Base-by-base conservation (phyloP, 2,113 vertebrate genomes). In the Thunnus thynnus region DNA sequence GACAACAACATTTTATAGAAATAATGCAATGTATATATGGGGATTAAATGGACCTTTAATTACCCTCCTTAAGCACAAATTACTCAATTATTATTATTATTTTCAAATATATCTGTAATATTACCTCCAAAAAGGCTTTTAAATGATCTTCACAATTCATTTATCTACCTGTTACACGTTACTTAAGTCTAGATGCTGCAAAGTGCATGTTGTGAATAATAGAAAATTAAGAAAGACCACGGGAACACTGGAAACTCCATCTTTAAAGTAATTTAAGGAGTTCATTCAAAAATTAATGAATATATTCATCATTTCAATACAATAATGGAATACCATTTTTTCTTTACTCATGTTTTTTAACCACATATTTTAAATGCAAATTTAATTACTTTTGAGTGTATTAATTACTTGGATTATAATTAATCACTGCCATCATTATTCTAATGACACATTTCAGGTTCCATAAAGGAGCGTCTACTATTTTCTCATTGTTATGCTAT, bases 351-450 rank as follows among this genome's bases (percentile, higher is more conserved):
- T 58, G 30, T 44, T 7, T 52, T 52, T 54, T 11, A 67, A n/a
- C 18, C 48, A 82, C 13, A 60, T 22, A 0, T 16, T 68, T 48
- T 27, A 63, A 82, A 75, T 74, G 56, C 47, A 32, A 54, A 74
- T 62, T 1, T 1, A 47, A 67, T 20, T 41, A 46, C 72, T 68
- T 76, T 58, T 50, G 10, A 55, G 62, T 57, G 17, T 55, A 36
- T 32, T 36, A 41, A 70, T 64, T 51, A 72, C 27, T 65, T 65
- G 2, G 17, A 58, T 71, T 65, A 70, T 44, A 46, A 48, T 63
- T 60, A 13, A 67, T 32, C 22, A 51, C 16, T 36, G 36, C 36
- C 36, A 36, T 36, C 7, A 2, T 41, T 44, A 44, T 66, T 58
- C 16, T 66, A 22, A 14, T 25, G 41, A 41, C 25, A 47, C 8